Evolutionary conservation across 2,797 vertebrate genomes (phyloP), one percentile per base, ranked within the genome.

Genomic region (Nothura maculosa): DNA sequence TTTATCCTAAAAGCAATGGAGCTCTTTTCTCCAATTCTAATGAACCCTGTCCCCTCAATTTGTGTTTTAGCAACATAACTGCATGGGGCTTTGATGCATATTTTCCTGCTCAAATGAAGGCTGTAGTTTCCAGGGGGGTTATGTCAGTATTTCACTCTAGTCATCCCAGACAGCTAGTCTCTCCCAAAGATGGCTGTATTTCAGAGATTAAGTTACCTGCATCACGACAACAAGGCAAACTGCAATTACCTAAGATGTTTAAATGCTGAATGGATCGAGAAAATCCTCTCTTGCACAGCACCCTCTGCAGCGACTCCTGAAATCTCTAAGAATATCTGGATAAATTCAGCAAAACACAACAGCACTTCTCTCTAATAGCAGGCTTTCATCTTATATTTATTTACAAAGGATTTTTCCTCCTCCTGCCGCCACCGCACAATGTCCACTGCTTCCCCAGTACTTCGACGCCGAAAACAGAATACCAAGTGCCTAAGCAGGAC

Each of bases 401-500:
- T 94, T 93, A 91, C 85, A 85, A 72, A 85, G 72, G 87, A 74
- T 72, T 92, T 91, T 82, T 89, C 66, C 84, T 92, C 81, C 92
- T 91, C 84, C 90, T 87, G 88, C 79, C 77, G 63, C 90, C 30
- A 77, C 92, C 82, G 81, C 6, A 70, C 74, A 74, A 10, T 78
- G 76, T 91, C 68, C 85, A 94, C 83, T 52, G 68, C 73, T 90
- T 84, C 90, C 81, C 85, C 67, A 60, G 66, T 27, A 27, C 94
- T 96, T 74, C 17, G 88, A 85, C 64, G 77, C 87, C 57, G 69
- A 88, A 72, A 85, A 60, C 85, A 78, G 92, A 95, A 96, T 76
- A 90, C 84, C 80, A 91, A 97, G 91, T 83, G 90, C 85, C 95
- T 97, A 93, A 82, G 85, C 66, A 87, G 85, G 95, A 94, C 95